Base-by-base conservation (phyloP, 2,888 invertebrate species). In the Parnassius apollo region DNA sequence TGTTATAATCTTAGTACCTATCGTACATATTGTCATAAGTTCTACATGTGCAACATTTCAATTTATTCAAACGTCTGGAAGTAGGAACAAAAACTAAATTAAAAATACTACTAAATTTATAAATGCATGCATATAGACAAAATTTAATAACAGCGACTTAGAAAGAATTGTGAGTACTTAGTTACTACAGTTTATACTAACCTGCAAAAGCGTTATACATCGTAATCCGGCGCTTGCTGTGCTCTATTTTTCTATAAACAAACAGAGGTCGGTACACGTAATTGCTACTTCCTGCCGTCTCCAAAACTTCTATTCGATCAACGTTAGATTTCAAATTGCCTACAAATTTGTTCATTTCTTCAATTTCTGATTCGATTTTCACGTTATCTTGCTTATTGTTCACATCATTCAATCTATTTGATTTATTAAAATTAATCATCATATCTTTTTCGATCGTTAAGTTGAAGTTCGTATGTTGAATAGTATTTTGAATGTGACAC, bases 181-280 rank as follows among this genome's bases (percentile, higher is more conserved):
- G 4, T 7, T 35, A 35, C 35, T 35, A 35, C 7, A 7, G 35
- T 35, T 35, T 3, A 51, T 7, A 12, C 69, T 86, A 90, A 70
- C 91, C 91, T 66, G 84, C 86, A 71, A 91, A 91, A 10, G 91
- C 75, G 68, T 90, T 90, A 57, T 73, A 90, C 87, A 90, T 88
- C 42, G 81, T 88, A 8, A 91, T 87, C 68, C 86, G 81, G 64
- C 85, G 75, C 74, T 85, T 91, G 62, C 78, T 87, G 52, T 91
- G 90, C 66, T 86, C 86, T 48, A 91, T 84, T 70, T 73, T 84
- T 75, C 84, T 81, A 57, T 91, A 91, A 0, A 84, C 82, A 67
- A 79, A 90, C 22, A 89, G 76, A 0, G 91, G 91, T 59, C 83
- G 79, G 72, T 88, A 91, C 0, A 81, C 86, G 53, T 83, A 80